A percentile compares a stretch with the other conserved stretches of the same genome.
These are phyloP conservation scores for Eulacestoma nigropectus DNA, from an alignment of 2,113 vertebrate genomes.

Conservation along the genomic window DNA sequence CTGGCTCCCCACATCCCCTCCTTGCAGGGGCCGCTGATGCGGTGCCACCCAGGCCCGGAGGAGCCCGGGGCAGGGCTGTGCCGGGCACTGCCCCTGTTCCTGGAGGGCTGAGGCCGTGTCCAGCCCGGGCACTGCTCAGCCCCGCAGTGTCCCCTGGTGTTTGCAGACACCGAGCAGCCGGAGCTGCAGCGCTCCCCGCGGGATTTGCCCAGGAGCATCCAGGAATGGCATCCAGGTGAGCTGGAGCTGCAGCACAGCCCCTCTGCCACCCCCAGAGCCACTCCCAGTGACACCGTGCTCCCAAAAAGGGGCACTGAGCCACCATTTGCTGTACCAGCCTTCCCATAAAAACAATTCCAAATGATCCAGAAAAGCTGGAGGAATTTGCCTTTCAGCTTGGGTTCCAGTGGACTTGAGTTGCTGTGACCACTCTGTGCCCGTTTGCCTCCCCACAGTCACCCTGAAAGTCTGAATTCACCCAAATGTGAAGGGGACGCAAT, in stretches of 20 bases:
- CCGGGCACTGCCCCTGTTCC: not conserved
- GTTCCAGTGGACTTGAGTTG: not conserved
- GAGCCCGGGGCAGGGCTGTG: not conserved
- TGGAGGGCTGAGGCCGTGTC: not conserved
- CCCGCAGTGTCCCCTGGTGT: constrained; percentile 4
- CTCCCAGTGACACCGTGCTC: not conserved
- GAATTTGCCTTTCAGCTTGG: not conserved
- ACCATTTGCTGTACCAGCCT: not conserved
- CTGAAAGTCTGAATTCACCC: not conserved
- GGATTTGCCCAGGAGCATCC: not conserved
- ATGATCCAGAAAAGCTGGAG: not conserved
- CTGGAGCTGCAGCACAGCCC: not conserved
- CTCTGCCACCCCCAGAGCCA: not conserved
- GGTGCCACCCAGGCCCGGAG: rapidly evolving
- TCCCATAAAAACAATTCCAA: not conserved
- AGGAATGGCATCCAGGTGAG: not conserved
- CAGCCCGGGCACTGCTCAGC: not conserved
- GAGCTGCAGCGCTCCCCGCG: not conserved
- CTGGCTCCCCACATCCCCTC: not conserved
- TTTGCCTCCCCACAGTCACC: not conserved
- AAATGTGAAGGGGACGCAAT: not conserved
- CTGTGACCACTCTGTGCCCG: rapidly evolving
- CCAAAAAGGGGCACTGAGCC: not conserved
- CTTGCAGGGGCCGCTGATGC: not conserved
- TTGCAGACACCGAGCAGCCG: not conserved